Conservation (phyloP, 2,113 vertebrate species). For the Myotis yumanensis region DNA sequence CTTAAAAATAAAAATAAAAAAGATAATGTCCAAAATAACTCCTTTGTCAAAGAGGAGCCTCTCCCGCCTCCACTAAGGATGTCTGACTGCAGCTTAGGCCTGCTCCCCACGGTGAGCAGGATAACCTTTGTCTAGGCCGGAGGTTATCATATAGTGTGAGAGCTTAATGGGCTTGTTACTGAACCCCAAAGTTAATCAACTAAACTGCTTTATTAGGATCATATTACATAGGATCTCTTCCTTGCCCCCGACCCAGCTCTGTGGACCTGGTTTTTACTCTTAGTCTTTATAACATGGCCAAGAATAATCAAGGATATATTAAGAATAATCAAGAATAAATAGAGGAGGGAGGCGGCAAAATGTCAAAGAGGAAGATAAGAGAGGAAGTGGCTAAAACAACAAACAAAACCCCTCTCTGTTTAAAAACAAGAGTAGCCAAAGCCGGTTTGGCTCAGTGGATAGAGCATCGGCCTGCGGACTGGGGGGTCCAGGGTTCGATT, state of each 20-base stretch:
- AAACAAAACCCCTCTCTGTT: not conserved
- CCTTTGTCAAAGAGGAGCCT: not conserved
- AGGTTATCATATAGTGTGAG: not conserved
- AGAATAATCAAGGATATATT: not conserved
- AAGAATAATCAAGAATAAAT: slow-evolving; percentile 2
- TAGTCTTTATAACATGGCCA: not conserved
- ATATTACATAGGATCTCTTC: not conserved
- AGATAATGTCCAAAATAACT: not conserved
- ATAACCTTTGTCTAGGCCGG: not conserved
- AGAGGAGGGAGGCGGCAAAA: not conserved
- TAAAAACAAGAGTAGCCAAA: too few relatives aligned
- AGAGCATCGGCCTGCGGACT: too few relatives aligned
- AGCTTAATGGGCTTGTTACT: not conserved
- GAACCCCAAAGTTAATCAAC: not conserved
- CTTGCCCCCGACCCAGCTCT: not conserved
- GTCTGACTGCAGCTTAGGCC: too few relatives aligned
- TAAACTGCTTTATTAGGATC: not conserved
- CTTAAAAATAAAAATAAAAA: too few relatives aligned
- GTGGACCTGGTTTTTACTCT: not conserved
- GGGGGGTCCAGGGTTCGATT: too few relatives aligned
- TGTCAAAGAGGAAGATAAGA: not conserved
- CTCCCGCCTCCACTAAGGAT: too few relatives aligned
- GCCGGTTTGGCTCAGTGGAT: too few relatives aligned
- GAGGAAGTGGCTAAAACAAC: not conserved
- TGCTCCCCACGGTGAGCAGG: too few relatives aligned